Evolutionary conservation across 2,888 invertebrate species (phyloP).

Genomic region (Euplagia quadripunctaria): DNA sequence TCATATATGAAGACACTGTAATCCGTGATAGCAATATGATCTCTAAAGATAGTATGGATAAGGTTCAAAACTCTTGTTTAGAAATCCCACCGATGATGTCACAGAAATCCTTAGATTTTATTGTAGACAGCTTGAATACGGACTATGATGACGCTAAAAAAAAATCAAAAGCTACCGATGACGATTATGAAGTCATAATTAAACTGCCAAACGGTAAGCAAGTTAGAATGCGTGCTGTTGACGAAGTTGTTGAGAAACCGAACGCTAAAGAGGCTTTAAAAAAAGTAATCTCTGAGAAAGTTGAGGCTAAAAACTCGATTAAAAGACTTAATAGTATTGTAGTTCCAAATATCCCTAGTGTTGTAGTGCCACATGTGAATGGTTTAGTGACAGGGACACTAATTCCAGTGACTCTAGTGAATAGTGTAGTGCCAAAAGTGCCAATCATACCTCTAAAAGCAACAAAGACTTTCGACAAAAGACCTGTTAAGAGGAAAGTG

Average conservation of each 20-base stretch:
- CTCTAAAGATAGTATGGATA: slow-evolving; percentile 58
- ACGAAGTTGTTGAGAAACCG: slow-evolving; percentile 55
- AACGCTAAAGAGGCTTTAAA: slow-evolving; percentile 69
- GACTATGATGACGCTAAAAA: slow-evolving; percentile 57
- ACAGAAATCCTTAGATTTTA: slow-evolving; percentile 81
- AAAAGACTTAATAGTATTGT: slow-evolving; percentile 35
- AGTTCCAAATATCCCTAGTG: slow-evolving; percentile 11
- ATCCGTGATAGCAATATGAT: slow-evolving; percentile 61
- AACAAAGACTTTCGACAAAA: slow-evolving; percentile 48
- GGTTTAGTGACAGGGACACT: slow-evolving; percentile 65
- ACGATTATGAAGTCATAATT: slow-evolving; percentile 77
- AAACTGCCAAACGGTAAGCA: slow-evolving; percentile 76
- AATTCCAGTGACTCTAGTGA: slow-evolving; percentile 71
- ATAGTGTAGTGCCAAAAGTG: slow-evolving; percentile 59
- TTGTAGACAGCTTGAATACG: slow-evolving; percentile 76
- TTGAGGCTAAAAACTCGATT: slow-evolving; percentile 50
- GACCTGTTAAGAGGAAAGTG: slow-evolving; percentile 60
- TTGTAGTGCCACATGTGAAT: slow-evolving; percentile 31
- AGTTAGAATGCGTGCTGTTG: slow-evolving; percentile 72
- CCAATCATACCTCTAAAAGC: slow-evolving; percentile 65
- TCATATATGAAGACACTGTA: slow-evolving; percentile 61
- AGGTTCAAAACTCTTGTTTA: slow-evolving; percentile 26
- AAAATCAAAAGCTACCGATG: slow-evolving; percentile 46
- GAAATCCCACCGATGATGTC: slow-evolving; percentile 79
- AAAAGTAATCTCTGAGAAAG: slow-evolving; percentile 68